Evolutionary conservation across 1,140 invertebrate genomes (phyloP), one percentile per base, ranked within the genome.

Genomic region (Sipha flava): DNA sequence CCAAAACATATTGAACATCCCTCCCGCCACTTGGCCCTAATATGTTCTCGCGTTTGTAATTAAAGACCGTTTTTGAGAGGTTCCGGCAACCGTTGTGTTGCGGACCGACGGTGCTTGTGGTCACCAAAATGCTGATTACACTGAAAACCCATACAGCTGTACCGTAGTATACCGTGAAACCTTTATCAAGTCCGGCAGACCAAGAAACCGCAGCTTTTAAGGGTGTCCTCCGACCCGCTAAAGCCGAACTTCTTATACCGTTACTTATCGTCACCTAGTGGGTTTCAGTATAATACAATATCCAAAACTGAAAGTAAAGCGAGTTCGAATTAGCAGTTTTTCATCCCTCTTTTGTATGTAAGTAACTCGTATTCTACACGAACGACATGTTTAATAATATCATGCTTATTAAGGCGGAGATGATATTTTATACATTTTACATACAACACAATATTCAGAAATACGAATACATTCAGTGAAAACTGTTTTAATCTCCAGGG

Each of bases 11-110:
- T 54, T 57, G 73, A 59, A 57, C 49, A 57, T 21, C 14, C 10
- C 49, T 59, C 21, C 23, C 23, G 14, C 14, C 40, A 16, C 40
- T 18, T 4, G 34, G 21, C 10, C 34, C 73, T 54, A 77, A 54
- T 77, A 77, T 23, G 73, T 77, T 77, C 49, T 59, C 73, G 73
- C 73, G 26, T 59, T 59, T 57, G 73, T 77, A 77, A 77, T 77
- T 77, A 77, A 77, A 77, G 73, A 77, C 73, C 73, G 52, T 77
- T 77, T 77, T 77, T 77, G 73, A 77, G 73, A 77, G 49, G 34
- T 59, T 9, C 37, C 0, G 47, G 70, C 29, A 37, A 26, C 70
- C 73, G 73, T 77, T 77, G 59, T 59, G 29, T 29, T 54, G 47
- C 34, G 34, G 52, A 40, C 73, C 34, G 34, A 43, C 21, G 52